Base-by-base conservation (phyloP, 1,140 invertebrate genomes). In the Drosophila setifemur region DNA sequence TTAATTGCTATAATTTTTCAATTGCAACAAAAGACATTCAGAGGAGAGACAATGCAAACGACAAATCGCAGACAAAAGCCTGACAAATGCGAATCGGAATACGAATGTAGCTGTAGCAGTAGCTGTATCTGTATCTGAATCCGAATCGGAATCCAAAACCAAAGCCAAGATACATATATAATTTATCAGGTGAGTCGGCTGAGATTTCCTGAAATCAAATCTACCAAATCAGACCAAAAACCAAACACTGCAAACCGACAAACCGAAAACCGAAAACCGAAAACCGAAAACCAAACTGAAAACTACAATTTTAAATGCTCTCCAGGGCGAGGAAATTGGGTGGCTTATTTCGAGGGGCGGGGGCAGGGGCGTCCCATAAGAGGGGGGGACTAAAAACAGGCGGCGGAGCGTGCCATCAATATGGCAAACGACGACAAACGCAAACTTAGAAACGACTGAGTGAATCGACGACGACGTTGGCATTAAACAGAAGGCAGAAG, bases 151-250 rank as follows among this genome's bases (percentile, higher is more conserved):
- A 79, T 58, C 40, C 42, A 69, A 70, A 69, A 48, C 50, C 63
- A 29, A 42, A 42, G 23, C n/a, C 21, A 28, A 57, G 54, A 54
- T 26, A 61, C 26, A n/a, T 49, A 35, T 73, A 73, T 52, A 45
- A 23, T 31, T 73, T 75, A 66, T 78, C 70, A 74, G 78, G 31
- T 33, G 23, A 61, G 57, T 12, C 26, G 60, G 35, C 19, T 50
- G 40, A 55, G 72, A 81, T 85, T 85, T 85, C 81, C 81, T 88
- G 83, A 88, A 88, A 88, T 88, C 83, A 83, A 88, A 88, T 88
- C 83, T 88, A 88, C 85, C 85, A 85, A 88, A 83, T 88, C 85
- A 83, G 68, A 86, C 81, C 81, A 63, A 82, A 82, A n/a, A 61
- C 52, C 67, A 69, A 77, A 83, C 72, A 73, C 72, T 39, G 61